Evolutionary conservation across 2,113 vertebrate species (phyloP).

Genomic region (Chaenogobius annularis): DNA sequence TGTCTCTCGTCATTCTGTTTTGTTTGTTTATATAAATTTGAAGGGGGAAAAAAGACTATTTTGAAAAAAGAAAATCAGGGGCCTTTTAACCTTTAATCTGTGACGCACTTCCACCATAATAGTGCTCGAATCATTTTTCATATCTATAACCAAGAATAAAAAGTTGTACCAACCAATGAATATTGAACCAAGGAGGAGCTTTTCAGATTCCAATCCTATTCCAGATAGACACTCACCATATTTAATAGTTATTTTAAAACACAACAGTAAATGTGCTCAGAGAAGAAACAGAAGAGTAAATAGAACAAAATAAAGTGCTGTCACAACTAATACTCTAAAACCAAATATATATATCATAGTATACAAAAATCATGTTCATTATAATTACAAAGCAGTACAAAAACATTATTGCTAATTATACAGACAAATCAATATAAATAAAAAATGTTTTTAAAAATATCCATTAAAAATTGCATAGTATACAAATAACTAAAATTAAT

Average conservation of each 20-base stretch:
- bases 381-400: conserved; percentile 1
- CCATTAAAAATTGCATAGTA: not conserved
- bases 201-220: conserved; percentile 12
- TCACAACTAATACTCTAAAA: conserved; percentile 10
- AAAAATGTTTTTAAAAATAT: not conserved
- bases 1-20: no score
- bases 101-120: not conserved
- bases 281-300: conserved; percentile 4
- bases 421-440: not conserved
- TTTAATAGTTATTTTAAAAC: not conserved
- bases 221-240: not conserved
- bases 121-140: not conserved
- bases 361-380: conserved; percentile 28
- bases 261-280: conserved; percentile 8
- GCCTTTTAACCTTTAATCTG: not conserved
- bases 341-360: not conserved
- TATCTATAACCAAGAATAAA: not conserved
- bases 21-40: no score
- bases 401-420: not conserved
- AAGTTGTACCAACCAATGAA: not conserved
- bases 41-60: no score
- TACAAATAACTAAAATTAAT: not conserved
- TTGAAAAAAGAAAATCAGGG: conserved; percentile 8
- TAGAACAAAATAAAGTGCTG: conserved; percentile 56
- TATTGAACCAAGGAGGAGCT: conserved; percentile 2